These are phyloP conservation scores for Sturnira hondurensis DNA, from an alignment of 2,113 vertebrate species.

Conservation along the genomic window DNA sequence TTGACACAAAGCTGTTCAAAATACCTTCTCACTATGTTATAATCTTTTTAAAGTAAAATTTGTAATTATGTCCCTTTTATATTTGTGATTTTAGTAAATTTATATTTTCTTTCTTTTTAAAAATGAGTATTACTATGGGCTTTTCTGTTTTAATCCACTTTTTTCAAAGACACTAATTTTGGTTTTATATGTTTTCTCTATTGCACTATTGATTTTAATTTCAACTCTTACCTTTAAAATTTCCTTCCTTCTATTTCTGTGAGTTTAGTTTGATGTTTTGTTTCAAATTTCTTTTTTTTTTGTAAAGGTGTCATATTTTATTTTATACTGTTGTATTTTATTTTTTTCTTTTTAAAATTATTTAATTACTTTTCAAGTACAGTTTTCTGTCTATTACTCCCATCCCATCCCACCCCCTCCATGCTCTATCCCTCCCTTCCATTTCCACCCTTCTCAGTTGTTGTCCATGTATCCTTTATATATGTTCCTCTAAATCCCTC, in stretches of 20 bases:
- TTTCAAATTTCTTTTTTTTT: background rate
- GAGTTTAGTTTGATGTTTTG: background rate
- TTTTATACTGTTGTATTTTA: too few relatives aligned
- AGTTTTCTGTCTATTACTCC: too few relatives aligned
- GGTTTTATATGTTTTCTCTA: background rate
- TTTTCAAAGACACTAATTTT: background rate
- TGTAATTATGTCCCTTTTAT: background rate
- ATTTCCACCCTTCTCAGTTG: too few relatives aligned
- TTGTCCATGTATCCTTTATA: too few relatives aligned
- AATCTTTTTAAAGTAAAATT: background rate
- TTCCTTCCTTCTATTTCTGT: background rate
- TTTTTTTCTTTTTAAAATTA: too few relatives aligned
- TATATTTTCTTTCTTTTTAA: background rate
- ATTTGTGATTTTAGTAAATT: background rate
- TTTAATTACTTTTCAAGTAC: too few relatives aligned
- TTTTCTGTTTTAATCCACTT: background rate
- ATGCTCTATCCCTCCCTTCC: too few relatives aligned
- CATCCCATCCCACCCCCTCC: too few relatives aligned
- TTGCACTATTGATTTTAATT: background rate
- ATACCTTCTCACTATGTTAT: background rate
- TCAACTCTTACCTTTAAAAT: background rate
- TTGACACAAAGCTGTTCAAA: background rate
- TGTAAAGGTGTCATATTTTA: too few relatives aligned
- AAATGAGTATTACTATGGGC: background rate
- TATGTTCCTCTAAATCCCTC: too few relatives aligned